Percentiles rank a stretch among this genome's conserved stretches.
These are phyloP conservation scores for Ctenochaetus hawaiiensis DNA, from an alignment of 2,797 vertebrate species.

Conservation along the genomic window DNA sequence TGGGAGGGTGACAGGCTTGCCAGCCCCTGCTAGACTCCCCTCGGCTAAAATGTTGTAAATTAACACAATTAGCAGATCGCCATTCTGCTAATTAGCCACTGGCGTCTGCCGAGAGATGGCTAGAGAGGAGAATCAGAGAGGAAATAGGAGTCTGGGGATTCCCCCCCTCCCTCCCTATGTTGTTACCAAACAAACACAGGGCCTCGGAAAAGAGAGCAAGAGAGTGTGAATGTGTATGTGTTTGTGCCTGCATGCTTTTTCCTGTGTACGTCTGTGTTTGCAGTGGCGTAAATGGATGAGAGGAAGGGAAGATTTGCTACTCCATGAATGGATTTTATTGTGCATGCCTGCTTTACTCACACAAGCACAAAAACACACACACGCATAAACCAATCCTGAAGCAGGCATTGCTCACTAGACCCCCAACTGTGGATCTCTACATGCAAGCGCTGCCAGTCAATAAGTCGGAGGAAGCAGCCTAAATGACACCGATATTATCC, in stretches of 20 bases:
- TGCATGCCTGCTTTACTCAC: slow-evolving; percentile 56
- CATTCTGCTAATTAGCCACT: slow-evolving; percentile 97
- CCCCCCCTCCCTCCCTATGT: slow-evolving; percentile 84
- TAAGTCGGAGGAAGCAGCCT: slow-evolving; percentile 79
- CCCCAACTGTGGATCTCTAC: slow-evolving; percentile 74
- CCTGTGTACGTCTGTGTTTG: slow-evolving; percentile 53
- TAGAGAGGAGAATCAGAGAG: slow-evolving; percentile 90
- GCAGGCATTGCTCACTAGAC: slow-evolving; percentile 63
- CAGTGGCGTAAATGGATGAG: slow-evolving; percentile 61
- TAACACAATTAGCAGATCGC: slow-evolving; percentile 98
- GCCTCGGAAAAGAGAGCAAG: slow-evolving; percentile 75
- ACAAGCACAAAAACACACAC: slow-evolving; percentile 53
- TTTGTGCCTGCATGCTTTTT: slow-evolving; percentile 27
- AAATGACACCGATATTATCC: slow-evolving; percentile 83
- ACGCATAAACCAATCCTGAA: slow-evolving; percentile 62
- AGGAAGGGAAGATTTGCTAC: slow-evolving; percentile 51
- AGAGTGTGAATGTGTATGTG: slow-evolving; percentile 60
- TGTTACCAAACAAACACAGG: slow-evolving; percentile 91
- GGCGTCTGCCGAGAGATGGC: slow-evolving; percentile 90
- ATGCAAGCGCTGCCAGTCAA: slow-evolving; percentile 73
- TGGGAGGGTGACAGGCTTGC: slow-evolving; percentile 89
- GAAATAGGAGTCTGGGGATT: slow-evolving; percentile 82
- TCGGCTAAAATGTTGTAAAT: slow-evolving; percentile 98
- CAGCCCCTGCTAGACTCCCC: slow-evolving; percentile 92
- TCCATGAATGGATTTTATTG: slow-evolving; percentile 70